Evolutionary conservation across 2,797 vertebrate genomes (phyloP).

Genomic region (Acanthis flammea): DNA sequence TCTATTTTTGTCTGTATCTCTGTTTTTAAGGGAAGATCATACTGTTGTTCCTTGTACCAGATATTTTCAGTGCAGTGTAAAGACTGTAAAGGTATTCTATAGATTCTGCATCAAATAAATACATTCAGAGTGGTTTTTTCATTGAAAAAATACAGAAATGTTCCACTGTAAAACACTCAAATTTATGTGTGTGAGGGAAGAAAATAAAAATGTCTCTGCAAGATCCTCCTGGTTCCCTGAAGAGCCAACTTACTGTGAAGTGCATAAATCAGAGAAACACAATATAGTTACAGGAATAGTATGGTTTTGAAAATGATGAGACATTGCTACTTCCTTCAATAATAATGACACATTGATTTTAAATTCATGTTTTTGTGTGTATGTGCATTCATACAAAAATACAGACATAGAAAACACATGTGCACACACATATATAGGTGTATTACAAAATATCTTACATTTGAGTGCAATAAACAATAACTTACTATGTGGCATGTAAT

Average conservation of each 20-base stretch:
- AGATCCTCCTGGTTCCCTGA: not conserved
- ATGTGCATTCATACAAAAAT: not conserved
- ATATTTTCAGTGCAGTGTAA: not conserved
- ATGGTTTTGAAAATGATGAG: not conserved
- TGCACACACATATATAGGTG: rapidly evolving
- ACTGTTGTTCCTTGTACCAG: not conserved
- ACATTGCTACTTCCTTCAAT: not conserved
- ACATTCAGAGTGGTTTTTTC: not conserved
- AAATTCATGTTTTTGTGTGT: not conserved
- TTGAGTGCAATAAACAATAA: not conserved
- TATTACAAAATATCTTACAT: not conserved
- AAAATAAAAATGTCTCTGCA: not conserved
- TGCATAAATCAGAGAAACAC: not conserved
- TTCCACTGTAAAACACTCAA: not conserved
- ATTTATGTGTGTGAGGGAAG: not conserved
- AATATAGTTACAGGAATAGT: not conserved
- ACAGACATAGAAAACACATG: not conserved
- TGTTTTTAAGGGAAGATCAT: not conserved
- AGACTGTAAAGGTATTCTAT: not conserved
- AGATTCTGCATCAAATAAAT: not conserved
- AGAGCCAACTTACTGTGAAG: not conserved
- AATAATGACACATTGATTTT: not conserved
- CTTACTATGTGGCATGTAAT: not conserved
- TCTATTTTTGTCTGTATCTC: not conserved
- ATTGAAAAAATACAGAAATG: not conserved